A percentile compares a stretch with the other conserved stretches of the same genome.
These are phyloP conservation scores for Lasioglossum lativentre DNA, from an alignment of 2,888 invertebrate genomes.

Conservation along the genomic window DNA sequence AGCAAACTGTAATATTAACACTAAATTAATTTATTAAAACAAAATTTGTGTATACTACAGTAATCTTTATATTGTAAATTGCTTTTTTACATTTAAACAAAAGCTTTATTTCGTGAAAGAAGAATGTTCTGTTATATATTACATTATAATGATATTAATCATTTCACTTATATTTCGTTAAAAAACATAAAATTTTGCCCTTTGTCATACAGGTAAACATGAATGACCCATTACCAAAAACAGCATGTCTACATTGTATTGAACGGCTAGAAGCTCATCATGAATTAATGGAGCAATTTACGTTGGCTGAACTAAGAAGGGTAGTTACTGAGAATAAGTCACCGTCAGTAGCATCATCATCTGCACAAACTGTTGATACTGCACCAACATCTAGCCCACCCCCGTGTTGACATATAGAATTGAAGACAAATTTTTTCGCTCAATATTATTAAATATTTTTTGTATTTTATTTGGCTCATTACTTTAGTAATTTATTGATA, in stretches of 20 bases:
- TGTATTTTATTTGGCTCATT: conserved; percentile 57
- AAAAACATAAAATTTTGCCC: conserved; percentile 24
- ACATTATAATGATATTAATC: not conserved
- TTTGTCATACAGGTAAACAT: conserved; percentile 82
- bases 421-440: conserved; percentile 51
- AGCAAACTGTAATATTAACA: conserved; percentile 1
- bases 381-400: conserved; percentile 77
- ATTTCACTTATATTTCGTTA: conserved; percentile 5
- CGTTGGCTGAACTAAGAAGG: conserved; percentile 82
- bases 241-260: conserved; percentile 87
- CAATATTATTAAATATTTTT: conserved; percentile 55
- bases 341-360: conserved; percentile 75
- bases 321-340: conserved; percentile 77
- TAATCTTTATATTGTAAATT: not conserved
- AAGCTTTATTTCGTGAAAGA: not conserved
- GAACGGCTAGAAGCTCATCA: conserved; percentile 86
- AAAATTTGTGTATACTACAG: not conserved
- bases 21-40: not conserved
- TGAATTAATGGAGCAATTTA: conserved; percentile 85
- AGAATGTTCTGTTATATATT: not conserved
- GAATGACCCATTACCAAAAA: conserved; percentile 85
- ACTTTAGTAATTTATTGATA: conserved; percentile 63
- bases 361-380: conserved; percentile 74
- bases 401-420: conserved; percentile 80
- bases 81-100: not conserved